Evolutionary conservation across 2,888 invertebrate species (phyloP).

Genomic region (Caenorhabditis sp.): DNA sequence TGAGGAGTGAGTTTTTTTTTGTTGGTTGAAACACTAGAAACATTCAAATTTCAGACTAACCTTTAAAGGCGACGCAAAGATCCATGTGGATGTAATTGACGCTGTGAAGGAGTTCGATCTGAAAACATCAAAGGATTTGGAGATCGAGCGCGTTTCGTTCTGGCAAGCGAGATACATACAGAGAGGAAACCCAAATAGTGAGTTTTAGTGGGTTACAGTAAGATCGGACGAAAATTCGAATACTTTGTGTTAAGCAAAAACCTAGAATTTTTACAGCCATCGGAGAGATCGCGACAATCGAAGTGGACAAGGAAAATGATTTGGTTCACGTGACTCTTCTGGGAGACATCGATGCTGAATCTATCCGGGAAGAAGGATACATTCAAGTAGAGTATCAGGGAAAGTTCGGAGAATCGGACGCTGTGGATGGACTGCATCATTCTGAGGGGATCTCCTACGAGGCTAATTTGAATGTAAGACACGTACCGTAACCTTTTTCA

Average conservation of each 20-base stretch:
- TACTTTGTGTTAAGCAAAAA: too few relatives aligned
- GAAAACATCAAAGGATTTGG: slow-evolving; percentile 23
- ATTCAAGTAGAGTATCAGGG: slow-evolving; percentile 23
- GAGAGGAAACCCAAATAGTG: slow-evolving; percentile 2
- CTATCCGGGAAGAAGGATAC: slow-evolving; percentile 2
- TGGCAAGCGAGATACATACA: background rate
- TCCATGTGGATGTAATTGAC: slow-evolving; percentile 9
- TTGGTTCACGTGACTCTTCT: background rate
- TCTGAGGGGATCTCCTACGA: slow-evolving; percentile 1
- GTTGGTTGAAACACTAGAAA: too few relatives aligned
- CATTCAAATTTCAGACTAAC: slow-evolving; percentile 12
- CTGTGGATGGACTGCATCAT: background rate
- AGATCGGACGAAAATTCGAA: background rate
- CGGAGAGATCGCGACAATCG: background rate
- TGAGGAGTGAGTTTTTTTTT: background rate
- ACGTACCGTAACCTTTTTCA: too few relatives aligned
- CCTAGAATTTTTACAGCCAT: background rate
- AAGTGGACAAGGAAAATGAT: slow-evolving; percentile 10
- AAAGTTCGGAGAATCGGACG: slow-evolving; percentile 3
- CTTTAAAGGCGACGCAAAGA: background rate
- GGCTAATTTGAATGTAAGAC: slow-evolving; percentile 7
- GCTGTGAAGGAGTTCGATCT: slow-evolving; percentile 12
- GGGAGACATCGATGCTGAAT: background rate
- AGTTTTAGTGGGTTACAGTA: too few relatives aligned
- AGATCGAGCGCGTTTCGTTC: background rate